phyloP scores from a whole-genome alignment of 2,888 invertebrate genomes.

The Hartigia nigra region DNA sequence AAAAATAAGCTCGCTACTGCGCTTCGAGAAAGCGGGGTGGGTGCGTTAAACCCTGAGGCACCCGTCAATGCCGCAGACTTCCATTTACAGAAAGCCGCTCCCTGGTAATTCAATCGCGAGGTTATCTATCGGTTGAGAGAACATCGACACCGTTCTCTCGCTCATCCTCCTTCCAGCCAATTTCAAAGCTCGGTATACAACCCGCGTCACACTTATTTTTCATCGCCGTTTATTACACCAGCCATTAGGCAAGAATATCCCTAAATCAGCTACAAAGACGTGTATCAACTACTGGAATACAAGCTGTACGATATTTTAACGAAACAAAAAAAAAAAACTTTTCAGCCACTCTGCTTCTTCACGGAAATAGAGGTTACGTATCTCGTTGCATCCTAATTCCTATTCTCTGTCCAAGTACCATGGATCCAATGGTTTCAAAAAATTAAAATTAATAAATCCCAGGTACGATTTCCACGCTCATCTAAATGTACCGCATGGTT shows the following conservation, averaged over 20 bases:
- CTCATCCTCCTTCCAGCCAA: background rate
- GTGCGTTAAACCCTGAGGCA: constrained; percentile 1
- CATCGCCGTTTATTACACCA: background rate
- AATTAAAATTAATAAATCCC: background rate
- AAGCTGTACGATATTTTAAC: background rate
- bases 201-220: background rate
- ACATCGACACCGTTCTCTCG: background rate
- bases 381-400: background rate
- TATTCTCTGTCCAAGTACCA: background rate
- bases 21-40: constrained; percentile 17
- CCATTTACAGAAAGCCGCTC: constrained; percentile 7
- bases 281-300: background rate
- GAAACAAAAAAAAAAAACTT: background rate
- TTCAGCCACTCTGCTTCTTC: background rate
- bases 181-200: background rate
- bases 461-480: background rate
- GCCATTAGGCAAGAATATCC: background rate
- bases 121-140: constrained; percentile 2
- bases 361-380: background rate
- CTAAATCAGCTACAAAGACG: background rate
- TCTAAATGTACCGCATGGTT: background rate
- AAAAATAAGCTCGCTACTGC: constrained; percentile 15
- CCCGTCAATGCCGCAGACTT: background rate
- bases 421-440: background rate
- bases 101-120: constrained; percentile 5